These are phyloP conservation scores for Drosophila oshimai DNA, from an alignment of 1,140 invertebrate genomes.

Conservation along the genomic window DNA sequence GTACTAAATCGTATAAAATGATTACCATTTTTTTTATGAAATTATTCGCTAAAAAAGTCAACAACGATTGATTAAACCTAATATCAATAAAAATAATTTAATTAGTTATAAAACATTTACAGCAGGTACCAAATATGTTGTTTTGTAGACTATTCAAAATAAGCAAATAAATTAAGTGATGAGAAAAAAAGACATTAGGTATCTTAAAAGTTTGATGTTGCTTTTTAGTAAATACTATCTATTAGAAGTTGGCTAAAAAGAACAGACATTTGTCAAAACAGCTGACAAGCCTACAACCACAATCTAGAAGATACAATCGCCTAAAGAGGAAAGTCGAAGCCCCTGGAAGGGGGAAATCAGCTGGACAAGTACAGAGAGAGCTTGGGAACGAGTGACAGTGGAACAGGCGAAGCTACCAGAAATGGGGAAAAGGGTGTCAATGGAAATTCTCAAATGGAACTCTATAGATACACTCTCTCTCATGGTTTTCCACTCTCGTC, in stretches of 20 bases:
- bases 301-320: background rate
- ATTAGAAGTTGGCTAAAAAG: background rate
- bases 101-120: too few species aligned
- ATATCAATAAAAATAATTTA: too few species aligned
- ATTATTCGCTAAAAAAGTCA: too few species aligned
- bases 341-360: constrained; percentile 38
- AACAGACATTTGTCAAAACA: background rate
- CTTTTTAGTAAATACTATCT: too few species aligned
- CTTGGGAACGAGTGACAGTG: constrained; percentile 9
- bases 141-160: too few species aligned
- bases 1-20: too few species aligned
- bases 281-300: background rate
- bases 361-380: constrained; percentile 34
- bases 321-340: background rate
- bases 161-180: too few species aligned
- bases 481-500: background rate
- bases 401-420: background rate
- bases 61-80: too few species aligned
- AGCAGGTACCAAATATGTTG: too few species aligned
- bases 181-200: too few species aligned
- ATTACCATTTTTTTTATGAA: too few species aligned
- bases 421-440: constrained; percentile 70
- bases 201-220: too few species aligned
- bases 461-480: constrained; percentile 63
- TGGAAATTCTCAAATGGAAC: constrained; percentile 59